Evolutionary conservation across 2,888 invertebrate species (phyloP), one percentile per base, ranked within the genome.

Genomic region (Cabera pusaria): DNA sequence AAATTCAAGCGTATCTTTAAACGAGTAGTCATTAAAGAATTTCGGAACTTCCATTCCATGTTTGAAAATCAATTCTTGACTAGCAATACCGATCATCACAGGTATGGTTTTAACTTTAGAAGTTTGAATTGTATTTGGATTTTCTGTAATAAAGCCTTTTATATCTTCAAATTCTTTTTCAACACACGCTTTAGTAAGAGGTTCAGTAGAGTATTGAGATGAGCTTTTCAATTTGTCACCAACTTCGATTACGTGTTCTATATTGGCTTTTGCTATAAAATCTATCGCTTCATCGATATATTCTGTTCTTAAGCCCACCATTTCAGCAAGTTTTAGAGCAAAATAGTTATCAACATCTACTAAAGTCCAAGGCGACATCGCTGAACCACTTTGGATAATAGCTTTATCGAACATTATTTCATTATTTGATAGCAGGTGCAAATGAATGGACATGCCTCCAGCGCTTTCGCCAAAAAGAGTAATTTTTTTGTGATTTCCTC

Each of bases 371-470:
- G 52, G 41, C 0, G 41, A 39, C 0, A 40, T 17, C 1, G 33
- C 31, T 1, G 45, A 37, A 0, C 55, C 52, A 24, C 64, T 61
- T 29, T 52, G 53, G 35, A 58, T 24, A 1, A 54, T 60, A 6
- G 44, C 37, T 45, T 58, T 58, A 17, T 57, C 44, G 18, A 63
- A 69, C 1, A 67, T 22, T 10, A 54, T 49, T n/a, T 59, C 56
- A 17, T 56, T n/a, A 6, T 51, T 26, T 0, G 52, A 59, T 1
- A 58, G 27, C 0, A 71, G 12, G 6, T 64, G 64, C 2, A 54
- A 47, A n/a, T 64, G 58, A 0, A 52, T 27, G 0, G 61, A 46
- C 3, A 38, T 34, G 1, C 49, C 52, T 3, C 14, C 14, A 14
- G 14, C 14, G 14, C 14, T 14, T 14, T 3, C 14, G 2, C 14